These are phyloP conservation scores for Pachycephala philippinensis DNA, from an alignment of 2,113 vertebrate genomes.

Conservation along the genomic window DNA sequence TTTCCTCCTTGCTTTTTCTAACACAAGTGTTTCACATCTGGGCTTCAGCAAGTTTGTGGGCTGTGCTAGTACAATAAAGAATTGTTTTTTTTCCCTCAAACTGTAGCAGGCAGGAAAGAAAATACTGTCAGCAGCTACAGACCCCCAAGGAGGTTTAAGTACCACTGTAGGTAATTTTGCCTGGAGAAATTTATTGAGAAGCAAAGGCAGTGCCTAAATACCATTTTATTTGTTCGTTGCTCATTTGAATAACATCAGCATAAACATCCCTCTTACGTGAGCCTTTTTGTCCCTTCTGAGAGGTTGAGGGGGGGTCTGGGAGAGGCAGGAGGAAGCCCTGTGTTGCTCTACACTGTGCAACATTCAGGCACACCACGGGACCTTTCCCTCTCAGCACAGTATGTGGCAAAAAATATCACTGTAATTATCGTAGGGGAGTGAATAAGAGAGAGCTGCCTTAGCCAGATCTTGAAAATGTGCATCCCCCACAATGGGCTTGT, in stretches of 20 bases:
- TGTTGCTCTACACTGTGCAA: background rate
- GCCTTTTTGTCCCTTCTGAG: background rate
- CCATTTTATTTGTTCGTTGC: background rate
- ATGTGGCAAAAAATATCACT: background rate
- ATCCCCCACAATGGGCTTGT: background rate
- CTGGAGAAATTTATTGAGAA: background rate
- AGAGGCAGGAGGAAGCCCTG: background rate
- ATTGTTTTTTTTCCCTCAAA: background rate
- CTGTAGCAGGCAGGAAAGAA: background rate
- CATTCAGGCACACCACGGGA: background rate
- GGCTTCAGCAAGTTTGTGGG: background rate
- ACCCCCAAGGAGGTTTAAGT: background rate
- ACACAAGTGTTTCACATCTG: background rate
- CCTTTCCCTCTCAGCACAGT: background rate
- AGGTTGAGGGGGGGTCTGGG: background rate
- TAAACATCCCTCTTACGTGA: background rate
- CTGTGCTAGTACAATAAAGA: background rate
- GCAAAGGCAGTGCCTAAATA: background rate
- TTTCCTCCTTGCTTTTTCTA: background rate
- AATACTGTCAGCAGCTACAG: background rate
- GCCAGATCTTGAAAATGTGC: background rate
- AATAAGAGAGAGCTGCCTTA: background rate
- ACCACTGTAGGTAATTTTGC: background rate
- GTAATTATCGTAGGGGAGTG: background rate
- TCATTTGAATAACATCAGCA: conserved; percentile 1